A percentile compares a stretch with the other conserved stretches of the same genome.
Conservation (phyloP, 2,797 vertebrate genomes). For the Anableps anableps region DNA sequence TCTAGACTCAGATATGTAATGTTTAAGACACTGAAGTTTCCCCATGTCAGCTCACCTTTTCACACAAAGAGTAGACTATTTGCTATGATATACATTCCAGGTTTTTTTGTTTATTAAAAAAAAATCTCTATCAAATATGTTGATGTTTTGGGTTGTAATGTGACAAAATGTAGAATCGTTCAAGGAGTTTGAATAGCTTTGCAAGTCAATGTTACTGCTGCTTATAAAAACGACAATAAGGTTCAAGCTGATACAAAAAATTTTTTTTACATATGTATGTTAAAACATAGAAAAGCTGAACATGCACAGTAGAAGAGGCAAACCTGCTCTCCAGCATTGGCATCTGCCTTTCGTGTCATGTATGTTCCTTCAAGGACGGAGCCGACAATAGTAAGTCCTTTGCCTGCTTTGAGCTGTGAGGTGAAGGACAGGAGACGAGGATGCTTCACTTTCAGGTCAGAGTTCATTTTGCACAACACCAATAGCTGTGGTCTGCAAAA, state of each 20-base stretch:
- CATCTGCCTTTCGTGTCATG: constrained; percentile 84
- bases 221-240: neutral
- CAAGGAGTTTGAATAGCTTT: neutral
- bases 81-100: neutral
- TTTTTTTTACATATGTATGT: neutral
- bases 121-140: neutral
- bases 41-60: neutral
- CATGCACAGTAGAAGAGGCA: neutral
- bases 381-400: constrained; percentile 92
- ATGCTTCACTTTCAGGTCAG: constrained; percentile 86
- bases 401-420: constrained; percentile 93
- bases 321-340: constrained; percentile 88
- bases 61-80: neutral
- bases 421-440: constrained; percentile 91
- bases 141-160: neutral
- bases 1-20: neutral
- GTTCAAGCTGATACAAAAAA: neutral
- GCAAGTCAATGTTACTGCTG: neutral
- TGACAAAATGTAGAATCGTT: neutral
- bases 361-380: constrained; percentile 91
- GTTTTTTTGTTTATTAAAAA: neutral
- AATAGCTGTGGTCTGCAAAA: constrained; percentile 88
- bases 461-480: constrained; percentile 89
- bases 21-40: neutral
- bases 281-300: neutral